These are phyloP conservation scores for Muscicapa comitata DNA, from an alignment of 2,797 vertebrate species.

Conservation along the genomic window DNA sequence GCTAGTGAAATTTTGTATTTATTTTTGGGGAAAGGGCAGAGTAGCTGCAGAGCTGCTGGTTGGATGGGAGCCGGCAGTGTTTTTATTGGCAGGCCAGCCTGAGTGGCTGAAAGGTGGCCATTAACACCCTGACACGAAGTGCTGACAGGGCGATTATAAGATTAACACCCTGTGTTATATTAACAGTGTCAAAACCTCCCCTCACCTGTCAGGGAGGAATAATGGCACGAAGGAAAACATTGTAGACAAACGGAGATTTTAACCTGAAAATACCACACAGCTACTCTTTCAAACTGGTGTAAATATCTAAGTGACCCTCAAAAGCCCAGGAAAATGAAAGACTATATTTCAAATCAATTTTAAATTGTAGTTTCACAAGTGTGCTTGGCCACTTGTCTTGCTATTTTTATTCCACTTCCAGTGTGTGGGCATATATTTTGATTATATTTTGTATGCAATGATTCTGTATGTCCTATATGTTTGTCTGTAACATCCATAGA, in stretches of 20 bases:
- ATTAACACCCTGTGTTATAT: conserved; percentile 75
- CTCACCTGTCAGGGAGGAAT: conserved; percentile 73
- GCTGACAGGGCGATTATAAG: conserved; percentile 79
- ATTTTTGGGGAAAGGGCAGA: not conserved
- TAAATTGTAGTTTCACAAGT: not conserved
- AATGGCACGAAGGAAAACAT: conserved; percentile 47
- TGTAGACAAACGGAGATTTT: conserved; percentile 9
- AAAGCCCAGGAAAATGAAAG: not conserved
- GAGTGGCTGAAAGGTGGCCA: conserved; percentile 78
- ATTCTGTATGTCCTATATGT: not conserved
- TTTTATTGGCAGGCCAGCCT: conserved; percentile 72
- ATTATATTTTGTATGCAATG: not conserved
- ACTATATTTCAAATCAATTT: not conserved
- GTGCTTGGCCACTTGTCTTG: not conserved
- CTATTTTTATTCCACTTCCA: not conserved
- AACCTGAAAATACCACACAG: not conserved
- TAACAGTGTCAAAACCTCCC: conserved; percentile 72
- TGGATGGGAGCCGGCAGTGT: conserved; percentile 61
- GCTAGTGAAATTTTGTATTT: conserved; percentile 25
- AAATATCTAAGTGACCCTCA: not conserved
- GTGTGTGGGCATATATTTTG: not conserved
- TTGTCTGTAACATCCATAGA: not conserved
- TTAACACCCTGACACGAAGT: conserved; percentile 76
- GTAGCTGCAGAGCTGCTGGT: conserved; percentile 55
- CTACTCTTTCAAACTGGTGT: not conserved